phyloP scores from a whole-genome alignment of 2,797 vertebrate species.

The Falco naumanni region DNA sequence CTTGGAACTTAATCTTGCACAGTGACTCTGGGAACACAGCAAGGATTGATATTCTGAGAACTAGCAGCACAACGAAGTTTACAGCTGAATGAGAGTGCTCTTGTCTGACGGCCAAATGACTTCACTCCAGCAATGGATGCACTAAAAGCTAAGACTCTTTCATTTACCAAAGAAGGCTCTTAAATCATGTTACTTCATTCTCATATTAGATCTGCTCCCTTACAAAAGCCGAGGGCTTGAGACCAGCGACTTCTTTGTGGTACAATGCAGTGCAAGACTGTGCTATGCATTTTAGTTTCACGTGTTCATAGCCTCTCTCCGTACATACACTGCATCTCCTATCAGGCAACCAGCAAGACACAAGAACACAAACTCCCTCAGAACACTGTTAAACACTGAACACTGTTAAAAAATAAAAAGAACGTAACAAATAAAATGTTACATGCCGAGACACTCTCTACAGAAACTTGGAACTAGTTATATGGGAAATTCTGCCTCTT shows the following conservation, averaged over 20 bases:
- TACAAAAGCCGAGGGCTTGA: neutral
- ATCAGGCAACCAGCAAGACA: neutral
- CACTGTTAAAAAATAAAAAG: neutral
- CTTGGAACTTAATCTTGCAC: neutral
- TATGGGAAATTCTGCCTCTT: neutral
- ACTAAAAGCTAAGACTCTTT: neutral
- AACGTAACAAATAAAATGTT: neutral
- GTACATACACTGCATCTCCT: rapidly evolving
- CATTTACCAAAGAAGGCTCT: neutral
- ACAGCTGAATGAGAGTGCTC: neutral
- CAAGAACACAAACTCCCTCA: neutral
- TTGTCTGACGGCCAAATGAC: neutral
- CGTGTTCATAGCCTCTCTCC: rapidly evolving
- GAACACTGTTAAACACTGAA: neutral
- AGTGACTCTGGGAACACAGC: neutral
- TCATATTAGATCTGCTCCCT: neutral
- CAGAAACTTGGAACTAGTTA: neutral
- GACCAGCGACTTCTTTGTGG: neutral
- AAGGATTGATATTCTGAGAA: neutral
- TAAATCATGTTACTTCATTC: neutral
- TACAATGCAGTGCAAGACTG: neutral
- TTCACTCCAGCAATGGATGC: neutral
- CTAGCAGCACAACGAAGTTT: neutral
- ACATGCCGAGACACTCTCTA: neutral
- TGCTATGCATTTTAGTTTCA: neutral